phyloP scores from a whole-genome alignment of 2,113 vertebrate genomes.

The Brachyhypopomus occidentalis region DNA sequence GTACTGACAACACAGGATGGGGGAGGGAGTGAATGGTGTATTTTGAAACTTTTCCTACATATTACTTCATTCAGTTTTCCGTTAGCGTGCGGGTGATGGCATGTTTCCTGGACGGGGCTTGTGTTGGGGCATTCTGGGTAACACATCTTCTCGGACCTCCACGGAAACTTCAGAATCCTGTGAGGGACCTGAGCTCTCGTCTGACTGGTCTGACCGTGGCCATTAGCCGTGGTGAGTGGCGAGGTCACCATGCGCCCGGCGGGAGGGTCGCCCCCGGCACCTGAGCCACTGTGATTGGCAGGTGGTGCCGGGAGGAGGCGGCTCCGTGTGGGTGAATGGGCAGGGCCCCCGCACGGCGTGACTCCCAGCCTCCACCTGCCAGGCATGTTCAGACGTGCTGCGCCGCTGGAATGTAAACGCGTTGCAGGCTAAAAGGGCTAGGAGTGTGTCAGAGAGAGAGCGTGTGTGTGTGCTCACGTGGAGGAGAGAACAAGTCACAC shows the following conservation, averaged over 20 bases:
- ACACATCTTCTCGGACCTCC: background rate
- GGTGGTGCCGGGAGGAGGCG: too few relatives aligned
- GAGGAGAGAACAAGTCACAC: background rate
- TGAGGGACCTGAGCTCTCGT: too few relatives aligned
- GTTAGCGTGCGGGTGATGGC: too few relatives aligned
- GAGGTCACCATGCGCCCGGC: background rate
- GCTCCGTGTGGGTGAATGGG: background rate
- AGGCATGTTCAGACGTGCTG: constrained; percentile 40
- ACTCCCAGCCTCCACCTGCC: constrained; percentile 2
- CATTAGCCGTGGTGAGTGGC: background rate
- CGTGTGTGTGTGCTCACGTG: background rate
- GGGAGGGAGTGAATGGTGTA: too few relatives aligned
- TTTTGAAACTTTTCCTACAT: too few relatives aligned
- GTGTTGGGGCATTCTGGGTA: constrained; percentile 32
- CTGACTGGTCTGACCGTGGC: background rate
- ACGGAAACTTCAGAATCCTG: background rate
- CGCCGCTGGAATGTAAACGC: constrained; percentile 53
- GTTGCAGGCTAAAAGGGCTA: background rate
- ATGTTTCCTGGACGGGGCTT: background rate
- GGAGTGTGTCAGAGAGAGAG: background rate
- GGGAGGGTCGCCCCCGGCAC: too few relatives aligned
- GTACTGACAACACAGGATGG: too few relatives aligned
- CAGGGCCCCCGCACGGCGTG: background rate
- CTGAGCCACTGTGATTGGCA: too few relatives aligned
- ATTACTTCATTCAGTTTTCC: too few relatives aligned